A percentile compares a stretch with the other conserved stretches of the same genome.
Conservation (phyloP, 2,113 vertebrate genomes). For the Nyctereutes procyonoides region DNA sequence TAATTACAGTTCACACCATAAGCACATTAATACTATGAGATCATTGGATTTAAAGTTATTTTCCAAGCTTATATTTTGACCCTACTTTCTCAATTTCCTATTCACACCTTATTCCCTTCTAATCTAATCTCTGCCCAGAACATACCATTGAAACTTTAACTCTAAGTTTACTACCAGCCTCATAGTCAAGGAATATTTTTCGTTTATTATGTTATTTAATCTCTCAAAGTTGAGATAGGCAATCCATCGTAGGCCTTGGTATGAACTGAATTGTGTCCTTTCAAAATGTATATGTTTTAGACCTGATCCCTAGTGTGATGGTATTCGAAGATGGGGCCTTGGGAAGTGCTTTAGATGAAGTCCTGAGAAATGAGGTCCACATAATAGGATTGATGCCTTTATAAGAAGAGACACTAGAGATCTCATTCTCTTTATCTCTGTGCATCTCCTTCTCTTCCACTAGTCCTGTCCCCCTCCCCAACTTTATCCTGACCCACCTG, state of each 20-base stretch:
- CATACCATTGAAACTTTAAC: background rate
- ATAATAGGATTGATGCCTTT: background rate
- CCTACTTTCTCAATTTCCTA: background rate
- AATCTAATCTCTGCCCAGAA: background rate
- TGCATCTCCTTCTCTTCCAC: background rate
- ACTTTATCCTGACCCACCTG: background rate
- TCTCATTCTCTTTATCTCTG: background rate
- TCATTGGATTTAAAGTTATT: background rate
- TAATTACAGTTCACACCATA: background rate
- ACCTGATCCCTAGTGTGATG: background rate
- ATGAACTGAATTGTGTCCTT: background rate
- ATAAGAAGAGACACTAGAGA: background rate
- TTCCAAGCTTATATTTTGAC: background rate
- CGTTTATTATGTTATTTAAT: background rate
- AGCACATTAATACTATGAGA: background rate
- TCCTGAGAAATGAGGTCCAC: background rate
- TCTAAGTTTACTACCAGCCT: background rate
- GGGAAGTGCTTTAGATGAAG: background rate
- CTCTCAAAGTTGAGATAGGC: background rate
- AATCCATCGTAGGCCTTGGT: background rate
- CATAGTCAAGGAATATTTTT: background rate
- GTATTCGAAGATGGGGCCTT: background rate
- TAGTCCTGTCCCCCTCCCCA: background rate
- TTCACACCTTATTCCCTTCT: background rate
- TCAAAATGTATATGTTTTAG: background rate